Evolutionary conservation across 2,888 invertebrate species (phyloP), one percentile per base, ranked within the genome.

Genomic region (Leptinotarsa haldemani): DNA sequence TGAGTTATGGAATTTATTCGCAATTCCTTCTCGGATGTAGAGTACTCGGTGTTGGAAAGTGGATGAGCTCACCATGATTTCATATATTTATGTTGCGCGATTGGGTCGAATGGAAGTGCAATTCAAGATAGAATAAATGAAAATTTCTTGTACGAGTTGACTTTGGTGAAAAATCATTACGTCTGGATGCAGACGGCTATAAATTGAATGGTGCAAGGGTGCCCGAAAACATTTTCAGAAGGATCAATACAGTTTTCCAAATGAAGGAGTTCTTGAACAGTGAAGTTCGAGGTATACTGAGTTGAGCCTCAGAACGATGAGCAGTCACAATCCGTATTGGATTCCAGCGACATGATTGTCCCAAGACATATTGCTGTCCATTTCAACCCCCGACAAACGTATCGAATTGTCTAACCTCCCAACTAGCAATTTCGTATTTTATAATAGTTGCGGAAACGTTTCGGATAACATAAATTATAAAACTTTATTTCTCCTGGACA

Each of bases 1-100:
- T 56, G 53, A 56, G 53, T 56, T 56, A 56, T 56, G 53, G 20
- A 22, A 56, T 56, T 20, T 20, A 53, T 53, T 53, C 22, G 53
- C 53, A 53, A 53, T 53, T 53, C 1, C 53, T 53, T 20, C 20
- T 12, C 2, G 2, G 53, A 13, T 20, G 2, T 56, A 20, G 22
- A 53, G 53, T 53, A 53, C 12, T 20, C 53, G 18, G 20, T 56
- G 12, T 56, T 12, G n/a, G 20, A 12, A 56, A 56, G 53, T 56
- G 53, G 53, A 56, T 56, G 53, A 56, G 53, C 18, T 56, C 53
- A 2, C 53, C 20, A 12, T 56, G 18, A 18, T 56, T 56, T 12
- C 20, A 9, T 56, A 7, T 56, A 56, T 20, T 56, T 20, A 56
- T 22, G 53, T 20, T 56, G 18, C 53, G 12, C 22, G 53, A 22